These are phyloP conservation scores for Orius insidiosus DNA, from an alignment of 1,140 invertebrate species.

Conservation along the genomic window DNA sequence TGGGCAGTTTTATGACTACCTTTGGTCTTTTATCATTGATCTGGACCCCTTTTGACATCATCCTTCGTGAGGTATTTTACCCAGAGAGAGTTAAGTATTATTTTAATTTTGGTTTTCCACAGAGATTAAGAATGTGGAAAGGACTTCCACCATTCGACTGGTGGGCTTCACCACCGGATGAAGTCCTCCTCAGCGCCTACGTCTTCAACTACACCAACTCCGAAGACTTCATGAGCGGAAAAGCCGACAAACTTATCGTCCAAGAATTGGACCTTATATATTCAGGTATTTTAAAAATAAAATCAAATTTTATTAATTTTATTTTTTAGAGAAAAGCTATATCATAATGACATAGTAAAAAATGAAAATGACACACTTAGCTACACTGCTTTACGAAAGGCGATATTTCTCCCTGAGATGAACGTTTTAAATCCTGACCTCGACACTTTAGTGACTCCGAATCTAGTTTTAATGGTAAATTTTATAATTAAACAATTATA, in stretches of 20 bases:
- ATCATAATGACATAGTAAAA: conserved; percentile 32
- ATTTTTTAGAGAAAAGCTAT: conserved; percentile 32
- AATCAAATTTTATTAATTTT: not conserved
- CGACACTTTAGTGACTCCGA: conserved; percentile 35
- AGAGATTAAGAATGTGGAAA: conserved; percentile 36
- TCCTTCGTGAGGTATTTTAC: too few species aligned
- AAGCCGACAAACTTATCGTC: conserved; percentile 34
- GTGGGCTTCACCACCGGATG: conserved; percentile 41
- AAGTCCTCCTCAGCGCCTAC: conserved; percentile 33
- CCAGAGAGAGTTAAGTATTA: too few species aligned
- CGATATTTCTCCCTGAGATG: conserved; percentile 36
- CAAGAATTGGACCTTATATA: conserved; percentile 42
- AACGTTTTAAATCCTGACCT: conserved; percentile 37
- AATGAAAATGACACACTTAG: conserved; percentile 40
- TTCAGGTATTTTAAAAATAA: conserved; percentile 29
- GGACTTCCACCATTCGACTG: conserved; percentile 43
- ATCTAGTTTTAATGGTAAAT: conserved; percentile 36
- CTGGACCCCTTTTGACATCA: too few species aligned
- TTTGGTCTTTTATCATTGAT: too few species aligned
- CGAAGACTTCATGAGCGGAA: conserved; percentile 34
- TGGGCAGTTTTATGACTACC: too few species aligned
- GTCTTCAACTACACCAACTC: conserved; percentile 48
- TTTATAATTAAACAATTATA: not conserved
- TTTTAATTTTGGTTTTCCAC: too few species aligned
- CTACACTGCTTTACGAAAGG: conserved; percentile 34